These are phyloP conservation scores for Malacoctenus gilli DNA, from an alignment of 2,797 vertebrate species.

Conservation along the genomic window DNA sequence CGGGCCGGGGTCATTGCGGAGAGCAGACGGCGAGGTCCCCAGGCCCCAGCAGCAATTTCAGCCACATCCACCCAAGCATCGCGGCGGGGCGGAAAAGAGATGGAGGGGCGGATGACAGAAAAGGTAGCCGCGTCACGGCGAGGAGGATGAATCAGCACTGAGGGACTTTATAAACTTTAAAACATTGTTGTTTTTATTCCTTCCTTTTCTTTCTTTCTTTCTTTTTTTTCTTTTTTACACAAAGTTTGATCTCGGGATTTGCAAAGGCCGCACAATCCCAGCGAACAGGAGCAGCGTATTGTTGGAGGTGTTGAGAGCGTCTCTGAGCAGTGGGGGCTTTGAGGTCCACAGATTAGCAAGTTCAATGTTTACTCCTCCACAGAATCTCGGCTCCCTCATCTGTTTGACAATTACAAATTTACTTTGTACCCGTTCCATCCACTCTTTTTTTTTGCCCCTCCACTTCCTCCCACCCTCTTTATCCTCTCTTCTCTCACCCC, in stretches of 20 bases:
- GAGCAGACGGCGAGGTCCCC: slow-evolving; percentile 75
- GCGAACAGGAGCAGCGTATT: slow-evolving; percentile 22
- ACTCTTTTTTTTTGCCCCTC: slow-evolving; percentile 40
- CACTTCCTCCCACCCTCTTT: slow-evolving; percentile 41
- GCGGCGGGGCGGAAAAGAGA: slow-evolving; percentile 35
- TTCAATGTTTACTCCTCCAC: slow-evolving; percentile 63
- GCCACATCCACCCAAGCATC: slow-evolving; percentile 38
- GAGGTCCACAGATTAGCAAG: slow-evolving; percentile 60
- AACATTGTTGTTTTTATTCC: slow-evolving; percentile 13
- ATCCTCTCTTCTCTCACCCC: slow-evolving; percentile 33
- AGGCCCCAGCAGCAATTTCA: slow-evolving; percentile 80
- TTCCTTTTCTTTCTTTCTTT: background rate
- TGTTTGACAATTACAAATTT: slow-evolving; percentile 74
- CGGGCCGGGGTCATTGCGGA: slow-evolving; percentile 74
- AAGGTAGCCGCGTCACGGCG: slow-evolving; percentile 15
- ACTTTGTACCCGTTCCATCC: slow-evolving; percentile 66
- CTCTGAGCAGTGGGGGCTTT: slow-evolving; percentile 36
- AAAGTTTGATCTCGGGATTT: slow-evolving; percentile 44
- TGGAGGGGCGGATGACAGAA: slow-evolving; percentile 23
- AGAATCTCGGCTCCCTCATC: slow-evolving; percentile 65
- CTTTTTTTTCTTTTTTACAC: background rate
- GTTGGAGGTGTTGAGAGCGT: slow-evolving; percentile 20
- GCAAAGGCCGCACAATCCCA: slow-evolving; percentile 2
- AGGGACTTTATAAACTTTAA: slow-evolving; percentile 33
- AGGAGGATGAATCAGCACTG: slow-evolving; percentile 13